A percentile compares a stretch with the other conserved stretches of the same genome.
Evolutionary conservation across 2,113 vertebrate genomes (phyloP).

Genomic region (Tonatia bakeri): DNA sequence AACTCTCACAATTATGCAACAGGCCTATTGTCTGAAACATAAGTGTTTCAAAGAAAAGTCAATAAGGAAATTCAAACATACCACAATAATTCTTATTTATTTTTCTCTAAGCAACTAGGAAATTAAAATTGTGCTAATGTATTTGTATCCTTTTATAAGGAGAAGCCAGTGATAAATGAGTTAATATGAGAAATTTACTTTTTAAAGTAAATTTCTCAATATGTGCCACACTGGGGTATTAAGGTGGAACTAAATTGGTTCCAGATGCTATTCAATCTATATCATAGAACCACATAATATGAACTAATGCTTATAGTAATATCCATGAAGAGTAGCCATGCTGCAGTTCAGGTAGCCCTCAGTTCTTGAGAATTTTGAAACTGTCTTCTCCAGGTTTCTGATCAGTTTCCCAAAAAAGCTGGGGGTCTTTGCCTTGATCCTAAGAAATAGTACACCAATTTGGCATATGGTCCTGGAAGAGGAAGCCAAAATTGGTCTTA

Average conservation of each 20-base stretch:
- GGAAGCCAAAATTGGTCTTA: neutral
- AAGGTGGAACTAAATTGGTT: neutral
- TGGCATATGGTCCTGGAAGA: neutral
- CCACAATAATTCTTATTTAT: neutral
- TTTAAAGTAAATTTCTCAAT: neutral
- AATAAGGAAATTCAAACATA: neutral
- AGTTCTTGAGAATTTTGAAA: neutral
- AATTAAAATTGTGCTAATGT: neutral
- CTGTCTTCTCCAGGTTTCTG: neutral
- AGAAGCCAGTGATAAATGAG: neutral
- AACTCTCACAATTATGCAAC: neutral
- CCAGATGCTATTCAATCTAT: neutral
- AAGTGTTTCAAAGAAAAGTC: neutral
- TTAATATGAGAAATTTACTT: neutral
- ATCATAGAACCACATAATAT: neutral
- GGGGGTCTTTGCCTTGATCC: neutral
- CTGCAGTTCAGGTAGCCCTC: neutral
- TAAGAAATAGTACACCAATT: neutral
- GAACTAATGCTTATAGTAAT: neutral
- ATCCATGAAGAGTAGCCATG: neutral
- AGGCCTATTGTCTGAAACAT: neutral
- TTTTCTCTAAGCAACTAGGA: neutral
- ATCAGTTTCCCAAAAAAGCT: neutral
- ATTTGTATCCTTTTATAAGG: neutral
- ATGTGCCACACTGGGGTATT: neutral